Evolutionary conservation across 1,140 invertebrate species (phyloP).

Genomic region (Bursaphelenchus mucronatus): DNA sequence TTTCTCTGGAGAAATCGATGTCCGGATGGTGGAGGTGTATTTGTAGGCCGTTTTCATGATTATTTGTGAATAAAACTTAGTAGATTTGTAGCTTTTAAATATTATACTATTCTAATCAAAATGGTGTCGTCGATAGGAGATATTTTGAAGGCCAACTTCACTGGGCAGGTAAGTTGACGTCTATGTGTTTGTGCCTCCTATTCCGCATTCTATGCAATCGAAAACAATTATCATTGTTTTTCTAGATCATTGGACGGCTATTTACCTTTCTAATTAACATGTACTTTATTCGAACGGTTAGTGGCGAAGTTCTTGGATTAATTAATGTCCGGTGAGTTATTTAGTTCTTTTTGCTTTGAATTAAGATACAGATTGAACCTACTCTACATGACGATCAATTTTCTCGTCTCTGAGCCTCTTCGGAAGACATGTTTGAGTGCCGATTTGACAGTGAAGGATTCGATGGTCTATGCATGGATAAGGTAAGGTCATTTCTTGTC

Average conservation of each 20-base stretch:
- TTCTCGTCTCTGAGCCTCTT: slow-evolving; percentile 40
- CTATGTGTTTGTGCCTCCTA: background rate
- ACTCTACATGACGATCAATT: slow-evolving; percentile 40
- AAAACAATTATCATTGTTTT: background rate
- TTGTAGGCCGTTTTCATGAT: too few species aligned
- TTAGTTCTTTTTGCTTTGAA: background rate
- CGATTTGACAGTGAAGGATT: slow-evolving; percentile 27
- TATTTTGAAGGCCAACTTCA: slow-evolving; percentile 38
- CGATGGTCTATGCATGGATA: slow-evolving; percentile 30
- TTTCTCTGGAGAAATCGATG: too few species aligned
- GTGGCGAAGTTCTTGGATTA: slow-evolving; percentile 40
- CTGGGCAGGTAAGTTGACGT: slow-evolving; percentile 27
- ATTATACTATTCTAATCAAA: background rate
- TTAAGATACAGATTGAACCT: slow-evolving; percentile 30
- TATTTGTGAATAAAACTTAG: too few species aligned
- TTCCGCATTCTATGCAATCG: background rate
- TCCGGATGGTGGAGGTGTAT: too few species aligned
- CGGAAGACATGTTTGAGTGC: slow-evolving; percentile 40
- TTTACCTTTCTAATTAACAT: slow-evolving; percentile 44
- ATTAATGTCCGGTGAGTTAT: slow-evolving; percentile 40
- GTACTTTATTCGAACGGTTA: slow-evolving; percentile 37
- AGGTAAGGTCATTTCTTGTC: slow-evolving; percentile 19
- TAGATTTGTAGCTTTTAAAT: too few species aligned
- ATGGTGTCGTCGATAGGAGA: slow-evolving; percentile 30
- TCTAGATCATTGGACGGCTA: slow-evolving; percentile 35